phyloP scores from a whole-genome alignment of 2,888 invertebrate species.

The Scelioninae gen. 1 region DNA sequence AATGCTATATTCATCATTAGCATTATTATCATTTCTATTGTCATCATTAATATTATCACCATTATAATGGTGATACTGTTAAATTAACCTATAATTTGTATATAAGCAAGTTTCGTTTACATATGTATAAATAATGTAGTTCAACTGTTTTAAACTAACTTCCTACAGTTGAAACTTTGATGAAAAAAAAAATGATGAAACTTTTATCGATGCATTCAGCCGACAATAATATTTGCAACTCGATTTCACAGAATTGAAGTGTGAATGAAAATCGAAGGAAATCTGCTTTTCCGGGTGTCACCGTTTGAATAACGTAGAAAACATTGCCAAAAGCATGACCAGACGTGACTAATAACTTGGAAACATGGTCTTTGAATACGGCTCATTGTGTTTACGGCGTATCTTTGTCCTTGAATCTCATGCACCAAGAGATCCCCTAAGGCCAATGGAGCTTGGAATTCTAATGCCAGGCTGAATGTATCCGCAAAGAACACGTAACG shows the following conservation, averaged over 20 bases:
- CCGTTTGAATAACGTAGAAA: constrained; percentile 41
- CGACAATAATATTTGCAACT: constrained; percentile 31
- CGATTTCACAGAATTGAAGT: constrained; percentile 26
- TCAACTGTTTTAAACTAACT: constrained; percentile 7
- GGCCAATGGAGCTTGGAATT: constrained; percentile 68
- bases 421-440: constrained; percentile 64
- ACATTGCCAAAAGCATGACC: constrained; percentile 57
- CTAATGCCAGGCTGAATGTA: constrained; percentile 62
- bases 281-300: constrained; percentile 47
- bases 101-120: too few relatives aligned
- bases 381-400: constrained; percentile 65
- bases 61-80: too few relatives aligned
- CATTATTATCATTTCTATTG: too few relatives aligned
- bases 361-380: constrained; percentile 55
- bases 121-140: too few relatives aligned
- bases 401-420: constrained; percentile 65
- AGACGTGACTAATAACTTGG: constrained; percentile 67
- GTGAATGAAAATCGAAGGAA: constrained; percentile 26
- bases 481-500: constrained; percentile 52
- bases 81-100: too few relatives aligned
- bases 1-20: too few relatives aligned
- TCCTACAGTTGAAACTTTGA: constrained; percentile 10
- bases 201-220: constrained; percentile 8
- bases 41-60: too few relatives aligned
- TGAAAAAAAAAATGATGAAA: constrained; percentile 19